phyloP scores from a whole-genome alignment of 2,113 vertebrate species.

The Prochilodus magdalenae region DNA sequence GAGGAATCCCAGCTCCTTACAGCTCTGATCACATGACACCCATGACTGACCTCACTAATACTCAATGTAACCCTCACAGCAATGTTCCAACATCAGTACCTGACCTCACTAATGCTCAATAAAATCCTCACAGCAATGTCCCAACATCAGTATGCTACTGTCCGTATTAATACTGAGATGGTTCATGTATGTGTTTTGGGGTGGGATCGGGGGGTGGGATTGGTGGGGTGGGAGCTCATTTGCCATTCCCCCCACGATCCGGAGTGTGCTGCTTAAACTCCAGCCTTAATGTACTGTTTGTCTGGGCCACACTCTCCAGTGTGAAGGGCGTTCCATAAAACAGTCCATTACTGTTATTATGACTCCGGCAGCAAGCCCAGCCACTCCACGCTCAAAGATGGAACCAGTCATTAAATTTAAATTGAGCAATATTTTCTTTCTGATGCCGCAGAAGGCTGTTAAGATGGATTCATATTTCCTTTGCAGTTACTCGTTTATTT shows the following conservation, averaged over 20 bases:
- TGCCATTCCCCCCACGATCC: neutral
- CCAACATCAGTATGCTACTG: no score
- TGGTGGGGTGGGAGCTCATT: neutral
- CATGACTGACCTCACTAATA: no score
- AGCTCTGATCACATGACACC: no score
- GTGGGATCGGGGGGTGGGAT: neutral
- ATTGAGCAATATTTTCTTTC: constrained; percentile 78
- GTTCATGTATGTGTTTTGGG: neutral
- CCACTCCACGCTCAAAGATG: constrained; percentile 60
- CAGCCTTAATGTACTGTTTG: constrained; percentile 51
- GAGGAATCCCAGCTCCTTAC: no score
- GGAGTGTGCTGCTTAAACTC: constrained; percentile 41
- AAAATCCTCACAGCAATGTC: no score
- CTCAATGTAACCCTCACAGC: no score
- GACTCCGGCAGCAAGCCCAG: constrained; percentile 64
- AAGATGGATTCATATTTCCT: constrained; percentile 64
- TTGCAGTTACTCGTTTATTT: constrained; percentile 68
- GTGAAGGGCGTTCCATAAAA: constrained; percentile 71
- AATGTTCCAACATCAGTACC: no score
- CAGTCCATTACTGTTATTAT: constrained; percentile 78
- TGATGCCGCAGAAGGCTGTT: constrained; percentile 64
- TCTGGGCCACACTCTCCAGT: constrained; percentile 47
- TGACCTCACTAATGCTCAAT: no score
- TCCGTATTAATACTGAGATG: neutral
- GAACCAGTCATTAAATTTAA: constrained; percentile 79